Evolutionary conservation across 2,797 vertebrate species (phyloP).

Genomic region (Setipinna tenuifilis): DNA sequence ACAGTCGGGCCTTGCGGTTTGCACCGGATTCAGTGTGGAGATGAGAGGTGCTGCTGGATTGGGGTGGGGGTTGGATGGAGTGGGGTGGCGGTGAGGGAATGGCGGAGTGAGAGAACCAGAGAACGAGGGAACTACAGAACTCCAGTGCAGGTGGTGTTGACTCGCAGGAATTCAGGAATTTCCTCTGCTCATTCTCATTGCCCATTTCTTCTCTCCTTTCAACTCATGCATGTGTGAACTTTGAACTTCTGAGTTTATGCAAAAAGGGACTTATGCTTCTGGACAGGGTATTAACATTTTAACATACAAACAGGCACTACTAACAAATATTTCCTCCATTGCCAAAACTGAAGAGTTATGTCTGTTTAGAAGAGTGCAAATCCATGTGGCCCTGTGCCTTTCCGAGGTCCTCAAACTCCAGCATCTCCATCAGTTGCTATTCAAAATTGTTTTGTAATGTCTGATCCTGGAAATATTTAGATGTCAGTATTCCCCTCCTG

Average conservation of each 20-base stretch:
- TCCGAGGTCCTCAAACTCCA: neutral
- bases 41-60: constrained; percentile 40
- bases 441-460: neutral
- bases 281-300: neutral
- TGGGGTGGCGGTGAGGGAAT: constrained; percentile 26
- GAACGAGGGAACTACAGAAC: neutral
- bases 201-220: constrained; percentile 17
- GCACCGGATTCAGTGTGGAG: constrained; percentile 48
- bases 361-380: no score
- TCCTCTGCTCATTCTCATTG: constrained; percentile 33
- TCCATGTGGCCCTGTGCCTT: neutral
- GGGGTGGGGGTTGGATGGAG: neutral
- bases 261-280: neutral
- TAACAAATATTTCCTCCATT: neutral
- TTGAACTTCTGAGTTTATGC: constrained; percentile 38
- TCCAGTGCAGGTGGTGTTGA: constrained; percentile 50
- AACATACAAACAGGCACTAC: neutral
- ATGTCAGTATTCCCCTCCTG: neutral
- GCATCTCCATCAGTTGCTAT: neutral
- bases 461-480: constrained; percentile 13
- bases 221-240: constrained; percentile 40
- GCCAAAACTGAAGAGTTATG: neutral
- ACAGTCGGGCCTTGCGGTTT: constrained; percentile 53
- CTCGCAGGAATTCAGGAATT: constrained; percentile 51
- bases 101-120: neutral